Base-by-base conservation (phyloP, 2,888 invertebrate genomes). In the Protodeltote pygarga region DNA sequence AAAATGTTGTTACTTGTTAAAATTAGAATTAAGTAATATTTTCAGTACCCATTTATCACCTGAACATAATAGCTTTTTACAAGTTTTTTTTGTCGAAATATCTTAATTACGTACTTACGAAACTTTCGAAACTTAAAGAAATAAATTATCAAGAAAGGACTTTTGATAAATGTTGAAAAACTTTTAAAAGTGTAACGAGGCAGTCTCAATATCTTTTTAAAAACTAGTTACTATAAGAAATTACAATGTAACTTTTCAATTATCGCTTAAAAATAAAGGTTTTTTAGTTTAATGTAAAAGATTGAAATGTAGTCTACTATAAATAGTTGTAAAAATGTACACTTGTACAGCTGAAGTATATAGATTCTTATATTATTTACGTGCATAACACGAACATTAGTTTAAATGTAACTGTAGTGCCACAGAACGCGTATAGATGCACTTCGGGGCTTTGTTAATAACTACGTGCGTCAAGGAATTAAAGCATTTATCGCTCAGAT, bases 401-500 rank as follows among this genome's bases (percentile, higher is more conserved):
- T n/a, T n/a, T 21, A 15, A n/a, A 8, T 9, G n/a, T 25, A 16
- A 11, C 11, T 9, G 5, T 0, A 35, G 1, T 5, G 9, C n/a
- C 5, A n/a, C 3, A 19, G n/a, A 19, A 37, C 19, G 28, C 33
- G 20, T 42, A 40, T 40, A 28, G 40, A 50, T 40, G 52, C 37
- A 46, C 25, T 31, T 35, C 52, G 59, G 40, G 51, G 63, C 59
- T 62, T 65, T 72, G 68, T 70, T 77, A 77, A 68, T 73, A 68
- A 68, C 65, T 49, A 46, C 59, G 64, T 68, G 64, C 65, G 71
- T 63, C 47, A 53, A 63, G 57, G 64, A 74, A 76, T 75, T 75
- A 71, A 70, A 71, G 73, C 76, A 71, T 77, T 81, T 78, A 75
- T 75, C 72, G 77, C 68, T 72, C 54, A 75, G 75, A 77, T 78